These are phyloP conservation scores for Conger conger DNA, from an alignment of 2,113 vertebrate genomes.

Conservation along the genomic window DNA sequence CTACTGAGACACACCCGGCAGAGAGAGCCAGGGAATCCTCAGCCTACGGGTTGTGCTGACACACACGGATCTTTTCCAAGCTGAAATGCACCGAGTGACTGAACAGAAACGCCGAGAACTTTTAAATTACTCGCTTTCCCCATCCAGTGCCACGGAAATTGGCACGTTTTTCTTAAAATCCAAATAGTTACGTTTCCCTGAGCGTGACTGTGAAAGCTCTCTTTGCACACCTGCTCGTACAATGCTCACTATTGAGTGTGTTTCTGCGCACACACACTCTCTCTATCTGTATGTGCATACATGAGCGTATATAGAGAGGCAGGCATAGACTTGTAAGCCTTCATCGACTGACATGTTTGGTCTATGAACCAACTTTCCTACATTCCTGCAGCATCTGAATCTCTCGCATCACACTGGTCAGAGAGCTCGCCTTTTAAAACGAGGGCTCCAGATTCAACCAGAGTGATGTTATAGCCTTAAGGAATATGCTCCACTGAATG, in stretches of 20 bases:
- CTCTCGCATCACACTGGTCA: no score
- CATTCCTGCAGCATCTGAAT: not conserved
- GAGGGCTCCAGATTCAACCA: not conserved
- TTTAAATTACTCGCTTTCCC: no score
- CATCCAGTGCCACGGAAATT: no score
- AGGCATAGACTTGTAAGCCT: not conserved
- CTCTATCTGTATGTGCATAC: not conserved
- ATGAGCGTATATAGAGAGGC: not conserved
- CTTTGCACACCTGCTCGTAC: no score
- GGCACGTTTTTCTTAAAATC: no score
- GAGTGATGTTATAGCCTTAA: no score
- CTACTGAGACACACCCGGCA: not conserved
- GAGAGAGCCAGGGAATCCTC: not conserved
- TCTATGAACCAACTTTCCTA: not conserved
- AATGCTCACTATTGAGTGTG: not conserved
- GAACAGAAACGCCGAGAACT: no score
- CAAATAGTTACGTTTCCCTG: no score
- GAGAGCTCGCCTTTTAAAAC: no score
- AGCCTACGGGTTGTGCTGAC: not conserved
- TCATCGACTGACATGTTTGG: no score
- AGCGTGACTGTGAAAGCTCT: no score
- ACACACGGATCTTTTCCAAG: not conserved
- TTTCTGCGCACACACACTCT: not conserved
- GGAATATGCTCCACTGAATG: no score
- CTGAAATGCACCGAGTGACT: not conserved